A percentile compares a stretch with the other conserved stretches of the same genome.
Conservation (phyloP, 2,888 invertebrate species). For the Nymphalis urticae region DNA sequence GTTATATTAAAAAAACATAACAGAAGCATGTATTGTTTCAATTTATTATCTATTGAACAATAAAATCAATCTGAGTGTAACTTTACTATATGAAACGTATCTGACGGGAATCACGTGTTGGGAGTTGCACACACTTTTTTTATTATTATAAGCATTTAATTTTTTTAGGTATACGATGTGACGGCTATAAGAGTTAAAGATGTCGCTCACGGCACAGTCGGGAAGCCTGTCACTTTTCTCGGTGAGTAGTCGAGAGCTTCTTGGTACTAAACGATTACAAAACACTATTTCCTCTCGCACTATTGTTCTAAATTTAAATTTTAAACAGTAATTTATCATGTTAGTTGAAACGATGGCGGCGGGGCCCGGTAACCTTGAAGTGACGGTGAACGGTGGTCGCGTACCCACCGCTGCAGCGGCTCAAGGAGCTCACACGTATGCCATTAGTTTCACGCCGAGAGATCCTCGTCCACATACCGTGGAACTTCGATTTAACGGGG, state of each 20-base stretch:
- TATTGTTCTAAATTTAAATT: neutral
- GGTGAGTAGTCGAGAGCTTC: slow-evolving; percentile 75
- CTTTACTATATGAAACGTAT: no score
- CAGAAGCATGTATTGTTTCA: no score
- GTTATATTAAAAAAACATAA: neutral
- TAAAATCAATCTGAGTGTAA: no score
- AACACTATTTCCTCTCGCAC: neutral
- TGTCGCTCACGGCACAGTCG: slow-evolving; percentile 92
- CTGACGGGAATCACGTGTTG: no score
- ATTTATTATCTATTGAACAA: no score
- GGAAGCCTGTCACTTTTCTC: slow-evolving; percentile 94
- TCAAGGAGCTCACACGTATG: slow-evolving; percentile 97
- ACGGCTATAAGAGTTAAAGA: slow-evolving; percentile 96
- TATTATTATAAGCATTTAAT: slow-evolving; percentile 4
- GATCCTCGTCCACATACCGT: slow-evolving; percentile 95
- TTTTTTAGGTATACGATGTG: slow-evolving; percentile 91
- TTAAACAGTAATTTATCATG: neutral
- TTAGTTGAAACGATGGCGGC: slow-evolving; percentile 98
- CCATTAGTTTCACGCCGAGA: slow-evolving; percentile 97
- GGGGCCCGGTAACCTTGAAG: slow-evolving; percentile 98
- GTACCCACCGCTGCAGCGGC: slow-evolving; percentile 98
- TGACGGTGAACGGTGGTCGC: slow-evolving; percentile 98
- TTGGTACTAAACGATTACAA: neutral
- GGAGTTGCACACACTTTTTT: neutral
- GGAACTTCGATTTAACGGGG: slow-evolving; percentile 97